Evolutionary conservation across 30 jellyfish, hydroid and myxozoan species (phyloP), one percentile per base, ranked within the genome.

Genomic region (Clytia hemisphaerica): DNA sequence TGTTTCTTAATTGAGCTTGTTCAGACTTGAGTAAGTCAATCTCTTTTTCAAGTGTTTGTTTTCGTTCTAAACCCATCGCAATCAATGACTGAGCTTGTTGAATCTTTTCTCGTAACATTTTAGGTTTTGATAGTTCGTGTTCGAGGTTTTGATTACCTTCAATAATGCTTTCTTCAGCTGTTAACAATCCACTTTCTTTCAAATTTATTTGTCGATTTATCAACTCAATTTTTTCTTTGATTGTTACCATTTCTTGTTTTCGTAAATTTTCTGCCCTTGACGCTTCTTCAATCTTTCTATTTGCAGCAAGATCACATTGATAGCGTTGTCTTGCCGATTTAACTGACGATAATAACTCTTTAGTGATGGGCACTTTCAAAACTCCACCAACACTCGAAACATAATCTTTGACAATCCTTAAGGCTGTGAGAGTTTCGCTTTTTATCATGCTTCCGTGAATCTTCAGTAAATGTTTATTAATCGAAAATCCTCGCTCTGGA

Each of bases 401-500:
- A 12, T 63, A 47, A 44, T 44, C 47, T 73, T 55, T 57, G 6
- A 40, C 80, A 3, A 29, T 30, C 6, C 80, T 73, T 33, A 73
- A 47, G 26, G 81, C 83, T 57, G 34, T 48, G 12, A 72, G 27
- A 28, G 70, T 72, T 30, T 57, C 85, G 21, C 44, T 71, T 6
- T 73, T 15, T 25, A 73, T 55, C 34, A 45, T 73, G 49, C 51
- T 35, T 27, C 85, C 46, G 68, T 73, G 85, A 14, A 61, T 36
- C 27, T 64, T 57, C 46, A 73, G 45, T 44, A 57, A 15, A 19
- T 35, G 25, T 57, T 73, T 73, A 63, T 73, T 73, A 16, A 57
- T 14, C 18, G 68, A 57, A 73, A 73, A 55, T 9, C 16, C 80
- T 57, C 80, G 48, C 27, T 73, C 83, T n/a, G 85, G 85, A 21